phyloP scores from a whole-genome alignment of 2,888 invertebrate species.

The Cantharis rustica region DNA sequence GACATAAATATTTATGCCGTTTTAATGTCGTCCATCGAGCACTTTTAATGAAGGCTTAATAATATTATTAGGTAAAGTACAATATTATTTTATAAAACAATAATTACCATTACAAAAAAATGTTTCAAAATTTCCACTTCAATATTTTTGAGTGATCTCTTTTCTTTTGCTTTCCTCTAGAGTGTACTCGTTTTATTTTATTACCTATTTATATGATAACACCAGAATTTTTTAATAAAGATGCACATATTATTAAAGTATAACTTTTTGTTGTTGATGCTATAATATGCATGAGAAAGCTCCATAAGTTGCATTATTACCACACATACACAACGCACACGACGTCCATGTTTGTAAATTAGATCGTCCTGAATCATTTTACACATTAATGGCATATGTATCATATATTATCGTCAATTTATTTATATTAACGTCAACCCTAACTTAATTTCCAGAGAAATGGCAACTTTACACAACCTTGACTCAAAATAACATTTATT shows the following conservation, averaged over 20 bases:
- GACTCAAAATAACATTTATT: background rate
- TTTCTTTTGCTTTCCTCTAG: background rate
- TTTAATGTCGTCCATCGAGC: background rate
- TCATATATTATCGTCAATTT: slow-evolving; percentile 15
- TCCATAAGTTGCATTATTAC: background rate
- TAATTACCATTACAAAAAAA: background rate
- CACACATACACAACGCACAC: background rate
- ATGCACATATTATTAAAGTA: background rate
- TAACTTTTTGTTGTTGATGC: background rate
- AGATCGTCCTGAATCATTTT: background rate
- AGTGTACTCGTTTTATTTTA: background rate
- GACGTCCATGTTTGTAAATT: background rate
- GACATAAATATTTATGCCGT: background rate
- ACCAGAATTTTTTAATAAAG: background rate
- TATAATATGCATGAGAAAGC: slow-evolving; percentile 2
- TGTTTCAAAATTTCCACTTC: background rate
- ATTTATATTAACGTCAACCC: slow-evolving; percentile 17
- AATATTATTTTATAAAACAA: background rate
- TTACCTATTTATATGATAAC: background rate
- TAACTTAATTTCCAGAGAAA: slow-evolving; percentile 11
- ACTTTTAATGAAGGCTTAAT: background rate
- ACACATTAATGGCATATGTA: background rate
- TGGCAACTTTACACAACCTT: background rate
- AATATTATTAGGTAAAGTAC: background rate
- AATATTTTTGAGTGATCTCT: background rate